Conservation (phyloP, 1,140 invertebrate species). For the Drosophila seguyi region DNA sequence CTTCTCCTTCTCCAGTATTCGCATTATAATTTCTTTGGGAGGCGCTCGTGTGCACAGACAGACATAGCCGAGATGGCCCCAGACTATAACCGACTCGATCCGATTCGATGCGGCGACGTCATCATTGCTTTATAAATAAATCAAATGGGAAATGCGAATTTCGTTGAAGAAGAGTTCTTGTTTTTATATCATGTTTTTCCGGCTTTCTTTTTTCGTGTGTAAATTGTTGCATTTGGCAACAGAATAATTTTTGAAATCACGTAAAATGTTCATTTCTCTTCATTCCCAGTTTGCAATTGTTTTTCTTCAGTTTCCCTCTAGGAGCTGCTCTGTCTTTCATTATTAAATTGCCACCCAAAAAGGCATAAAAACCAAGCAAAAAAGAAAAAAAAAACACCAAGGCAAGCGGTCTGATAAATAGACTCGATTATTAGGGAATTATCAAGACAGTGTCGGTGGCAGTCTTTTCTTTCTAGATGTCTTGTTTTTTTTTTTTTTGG, state of each 20-base stretch:
- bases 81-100: slow-evolving; percentile 19
- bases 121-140: slow-evolving; percentile 62
- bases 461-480: slow-evolving; percentile 11
- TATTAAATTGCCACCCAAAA: slow-evolving; percentile 44
- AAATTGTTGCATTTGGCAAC: slow-evolving; percentile 31
- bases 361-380: slow-evolving; percentile 4
- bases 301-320: slow-evolving; percentile 17
- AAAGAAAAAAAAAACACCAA: slow-evolving; percentile 6
- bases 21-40: slow-evolving; percentile 20
- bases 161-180: slow-evolving; percentile 20
- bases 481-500: not conserved
- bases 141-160: slow-evolving; percentile 35
- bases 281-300: slow-evolving; percentile 53
- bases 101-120: slow-evolving; percentile 35
- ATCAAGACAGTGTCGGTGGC: slow-evolving; percentile 34
- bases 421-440: slow-evolving; percentile 57
- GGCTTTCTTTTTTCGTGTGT: not conserved
- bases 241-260: slow-evolving; percentile 37
- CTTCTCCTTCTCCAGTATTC: slow-evolving; percentile 6
- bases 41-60: slow-evolving; percentile 36
- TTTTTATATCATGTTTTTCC: slow-evolving; percentile 16
- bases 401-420: slow-evolving; percentile 38
- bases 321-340: slow-evolving; percentile 24
- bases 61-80: slow-evolving; percentile 20
- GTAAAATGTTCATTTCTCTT: slow-evolving; percentile 67